These are phyloP conservation scores for Varanus komodoensis DNA, from an alignment of 2,113 vertebrate genomes.

Conservation along the genomic window DNA sequence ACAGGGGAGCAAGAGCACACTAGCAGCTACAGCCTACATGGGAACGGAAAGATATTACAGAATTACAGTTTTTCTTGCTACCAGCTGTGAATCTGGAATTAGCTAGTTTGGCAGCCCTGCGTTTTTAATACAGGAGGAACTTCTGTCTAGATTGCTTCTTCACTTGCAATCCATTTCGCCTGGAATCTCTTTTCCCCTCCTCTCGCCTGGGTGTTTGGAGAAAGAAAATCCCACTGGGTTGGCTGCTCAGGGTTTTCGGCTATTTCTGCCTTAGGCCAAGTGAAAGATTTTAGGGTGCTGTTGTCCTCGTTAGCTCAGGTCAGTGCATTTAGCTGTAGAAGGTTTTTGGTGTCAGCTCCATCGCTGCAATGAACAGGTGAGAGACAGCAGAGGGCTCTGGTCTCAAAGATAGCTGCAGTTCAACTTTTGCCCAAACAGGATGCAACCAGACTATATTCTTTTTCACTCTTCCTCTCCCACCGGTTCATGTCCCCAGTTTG, in stretches of 20 bases:
- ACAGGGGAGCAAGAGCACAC: slow-evolving; percentile 60
- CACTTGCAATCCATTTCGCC: slow-evolving; percentile 51
- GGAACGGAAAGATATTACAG: slow-evolving; percentile 66
- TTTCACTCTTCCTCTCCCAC: background rate
- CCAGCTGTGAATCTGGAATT: slow-evolving; percentile 73
- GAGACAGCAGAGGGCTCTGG: background rate
- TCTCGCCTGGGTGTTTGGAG: slow-evolving; percentile 10
- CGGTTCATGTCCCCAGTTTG: background rate
- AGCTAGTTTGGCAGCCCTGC: slow-evolving; percentile 57
- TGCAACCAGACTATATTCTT: background rate
- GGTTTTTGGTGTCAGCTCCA: background rate
- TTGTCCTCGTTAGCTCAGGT: slow-evolving; percentile 38
- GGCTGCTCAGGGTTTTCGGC: slow-evolving; percentile 7
- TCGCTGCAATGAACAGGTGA: background rate
- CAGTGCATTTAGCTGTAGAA: slow-evolving; percentile 7
- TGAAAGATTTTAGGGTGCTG: slow-evolving; percentile 35
- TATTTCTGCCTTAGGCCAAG: slow-evolving; percentile 19
- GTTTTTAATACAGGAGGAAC: slow-evolving; percentile 50
- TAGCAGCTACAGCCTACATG: slow-evolving; percentile 57
- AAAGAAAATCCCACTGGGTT: slow-evolving; percentile 1
- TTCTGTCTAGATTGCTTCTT: slow-evolving; percentile 37
- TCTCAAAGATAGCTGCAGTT: background rate
- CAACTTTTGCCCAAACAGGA: background rate
- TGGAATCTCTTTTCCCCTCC: slow-evolving; percentile 15
- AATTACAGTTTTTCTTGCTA: slow-evolving; percentile 68